Conservation (phyloP, 2,113 vertebrate species). For the Bombycilla garrulus region DNA sequence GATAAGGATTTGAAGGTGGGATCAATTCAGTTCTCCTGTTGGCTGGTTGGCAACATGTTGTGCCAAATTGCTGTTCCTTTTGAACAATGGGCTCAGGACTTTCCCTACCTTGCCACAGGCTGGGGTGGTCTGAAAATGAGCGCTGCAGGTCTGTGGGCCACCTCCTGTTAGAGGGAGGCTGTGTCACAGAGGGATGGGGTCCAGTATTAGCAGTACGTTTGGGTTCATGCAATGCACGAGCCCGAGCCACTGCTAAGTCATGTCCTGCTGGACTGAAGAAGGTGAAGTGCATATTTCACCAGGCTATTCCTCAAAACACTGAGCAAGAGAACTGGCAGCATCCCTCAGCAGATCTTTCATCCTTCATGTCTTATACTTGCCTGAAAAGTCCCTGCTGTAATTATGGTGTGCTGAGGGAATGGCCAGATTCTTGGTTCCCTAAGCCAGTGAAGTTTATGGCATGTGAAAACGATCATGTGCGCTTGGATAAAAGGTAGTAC, state of each 20-base stretch:
- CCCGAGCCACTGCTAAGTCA: not conserved
- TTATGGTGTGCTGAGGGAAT: not conserved
- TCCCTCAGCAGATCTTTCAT: not conserved
- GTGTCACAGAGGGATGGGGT: not conserved
- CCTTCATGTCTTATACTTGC: not conserved
- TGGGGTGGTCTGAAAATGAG: not conserved
- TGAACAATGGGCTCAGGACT: not conserved
- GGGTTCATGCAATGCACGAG: not conserved
- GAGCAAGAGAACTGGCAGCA: not conserved
- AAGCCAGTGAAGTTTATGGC: not conserved
- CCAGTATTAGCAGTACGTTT: not conserved
- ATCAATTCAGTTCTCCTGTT: not conserved
- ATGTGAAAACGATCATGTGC: not conserved
- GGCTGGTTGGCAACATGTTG: accelerated
- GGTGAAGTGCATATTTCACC: not conserved
- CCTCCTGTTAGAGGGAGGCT: not conserved
- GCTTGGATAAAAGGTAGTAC: not conserved
- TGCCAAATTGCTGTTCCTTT: not conserved
- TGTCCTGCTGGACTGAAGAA: not conserved
- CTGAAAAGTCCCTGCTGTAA: not conserved
- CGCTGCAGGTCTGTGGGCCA: not conserved
- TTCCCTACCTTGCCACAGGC: not conserved
- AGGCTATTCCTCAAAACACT: not conserved
- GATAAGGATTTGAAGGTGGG: not conserved
- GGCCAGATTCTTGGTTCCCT: not conserved